phyloP scores from a whole-genome alignment of 1,140 invertebrate genomes.

The Neodiprion fabricii region DNA sequence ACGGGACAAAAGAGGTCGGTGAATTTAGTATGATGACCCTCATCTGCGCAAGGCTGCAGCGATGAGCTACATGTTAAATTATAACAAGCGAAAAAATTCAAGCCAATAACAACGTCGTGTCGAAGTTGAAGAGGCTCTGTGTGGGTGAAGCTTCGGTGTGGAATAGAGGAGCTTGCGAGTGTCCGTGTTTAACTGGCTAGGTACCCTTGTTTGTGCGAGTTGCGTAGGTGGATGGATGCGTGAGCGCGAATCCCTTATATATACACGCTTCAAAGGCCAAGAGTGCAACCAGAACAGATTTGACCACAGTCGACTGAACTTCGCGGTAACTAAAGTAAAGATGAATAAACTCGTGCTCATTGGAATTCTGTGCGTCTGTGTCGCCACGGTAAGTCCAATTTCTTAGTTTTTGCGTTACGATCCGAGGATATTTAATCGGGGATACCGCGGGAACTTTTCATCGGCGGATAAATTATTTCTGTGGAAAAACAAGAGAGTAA shows the following conservation, averaged over 20 bases:
- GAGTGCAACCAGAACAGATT: not conserved
- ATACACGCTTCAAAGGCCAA: not conserved
- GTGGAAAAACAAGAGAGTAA: too few relatives aligned
- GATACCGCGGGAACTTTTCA: too few relatives aligned
- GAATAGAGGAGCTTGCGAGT: too few relatives aligned
- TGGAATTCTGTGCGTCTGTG: not conserved
- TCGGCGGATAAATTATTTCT: too few relatives aligned
- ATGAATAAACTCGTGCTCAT: not conserved
- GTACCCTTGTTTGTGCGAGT: not conserved
- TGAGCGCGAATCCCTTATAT: not conserved
- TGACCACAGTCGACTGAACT: conserved; percentile 6
- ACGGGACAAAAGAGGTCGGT: not conserved
- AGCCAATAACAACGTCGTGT: conserved; percentile 4
- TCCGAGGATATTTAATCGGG: too few relatives aligned
- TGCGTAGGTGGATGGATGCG: not conserved
- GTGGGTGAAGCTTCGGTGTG: too few relatives aligned
- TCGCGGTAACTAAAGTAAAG: not conserved
- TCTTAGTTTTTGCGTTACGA: too few relatives aligned
- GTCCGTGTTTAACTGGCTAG: too few relatives aligned
- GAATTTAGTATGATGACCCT: not conserved
- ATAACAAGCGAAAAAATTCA: not conserved
- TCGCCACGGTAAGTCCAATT: not conserved
- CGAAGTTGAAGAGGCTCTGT: not conserved
- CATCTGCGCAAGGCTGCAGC: not conserved
- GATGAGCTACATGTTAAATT: not conserved